Evolutionary conservation across 2,888 invertebrate species (phyloP).

Genomic region (Chrysolina americana): DNA sequence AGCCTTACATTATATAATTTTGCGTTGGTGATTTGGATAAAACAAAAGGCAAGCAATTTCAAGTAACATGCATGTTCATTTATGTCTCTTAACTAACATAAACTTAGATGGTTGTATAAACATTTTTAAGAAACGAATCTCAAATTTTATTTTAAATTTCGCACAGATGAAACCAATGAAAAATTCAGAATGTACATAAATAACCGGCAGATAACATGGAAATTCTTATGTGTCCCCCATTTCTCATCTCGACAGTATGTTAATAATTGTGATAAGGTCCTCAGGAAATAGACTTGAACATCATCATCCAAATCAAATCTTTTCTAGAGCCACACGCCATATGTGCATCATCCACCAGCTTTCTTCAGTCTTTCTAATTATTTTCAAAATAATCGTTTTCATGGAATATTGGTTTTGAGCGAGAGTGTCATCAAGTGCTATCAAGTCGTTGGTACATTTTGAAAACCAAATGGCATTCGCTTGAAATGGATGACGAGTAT

Average conservation of each 20-base stretch:
- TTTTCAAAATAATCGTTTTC: constrained; percentile 20
- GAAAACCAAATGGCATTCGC: background rate
- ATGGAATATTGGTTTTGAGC: background rate
- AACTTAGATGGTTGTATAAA: constrained; percentile 57
- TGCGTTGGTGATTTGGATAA: constrained; percentile 52
- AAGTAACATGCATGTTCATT: constrained; percentile 60
- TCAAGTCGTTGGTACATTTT: background rate
- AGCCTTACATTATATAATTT: constrained; percentile 23
- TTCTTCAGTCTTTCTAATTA: constrained; percentile 36
- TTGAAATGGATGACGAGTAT: background rate
- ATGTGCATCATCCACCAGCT: constrained; percentile 42
- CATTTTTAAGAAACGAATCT: constrained; percentile 61
- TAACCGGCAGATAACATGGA: constrained; percentile 35
- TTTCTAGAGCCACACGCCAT: constrained; percentile 49
- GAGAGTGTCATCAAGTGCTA: background rate
- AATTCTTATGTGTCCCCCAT: constrained; percentile 35
- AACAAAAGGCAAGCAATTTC: constrained; percentile 60
- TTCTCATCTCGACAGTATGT: constrained; percentile 54
- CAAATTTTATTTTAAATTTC: constrained; percentile 57
- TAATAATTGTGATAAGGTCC: constrained; percentile 69
- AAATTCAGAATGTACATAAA: constrained; percentile 52
- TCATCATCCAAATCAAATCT: constrained; percentile 66
- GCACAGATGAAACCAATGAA: constrained; percentile 42
- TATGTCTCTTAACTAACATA: constrained; percentile 56
- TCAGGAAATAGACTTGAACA: constrained; percentile 68